Evolutionary conservation across 2,888 invertebrate genomes (phyloP).

Genomic region (Chloromyia formosa): DNA sequence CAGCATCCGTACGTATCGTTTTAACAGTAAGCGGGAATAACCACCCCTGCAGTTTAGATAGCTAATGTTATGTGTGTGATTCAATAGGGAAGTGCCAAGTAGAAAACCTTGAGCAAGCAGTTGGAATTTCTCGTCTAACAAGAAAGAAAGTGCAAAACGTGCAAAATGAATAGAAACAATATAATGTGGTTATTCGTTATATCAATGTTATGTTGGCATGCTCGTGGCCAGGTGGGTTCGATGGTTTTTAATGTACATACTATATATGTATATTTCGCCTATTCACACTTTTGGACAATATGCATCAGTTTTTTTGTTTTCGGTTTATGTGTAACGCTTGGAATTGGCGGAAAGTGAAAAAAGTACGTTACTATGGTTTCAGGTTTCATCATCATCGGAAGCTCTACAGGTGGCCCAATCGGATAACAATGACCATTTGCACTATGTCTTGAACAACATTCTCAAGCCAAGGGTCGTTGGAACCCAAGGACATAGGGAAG

Average conservation of each 20-base stretch:
- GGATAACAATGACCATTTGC: slow-evolving; percentile 52
- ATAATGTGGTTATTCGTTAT: not conserved
- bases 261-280: not conserved
- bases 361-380: slow-evolving; percentile 10
- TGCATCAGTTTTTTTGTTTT: not conserved
- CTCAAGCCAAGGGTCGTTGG: slow-evolving; percentile 54
- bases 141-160: slow-evolving; percentile 5
- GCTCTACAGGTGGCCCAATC: slow-evolving; percentile 47
- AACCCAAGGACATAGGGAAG: slow-evolving; percentile 52
- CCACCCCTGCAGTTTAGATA: slow-evolving; percentile 16
- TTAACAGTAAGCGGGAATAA: slow-evolving; percentile 9
- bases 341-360: not conserved
- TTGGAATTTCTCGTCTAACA: not conserved
- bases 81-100: not conserved
- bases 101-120: not conserved
- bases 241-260: not conserved
- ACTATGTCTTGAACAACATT: slow-evolving; percentile 51
- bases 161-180: slow-evolving; percentile 18
- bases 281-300: not conserved
- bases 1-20: too few relatives aligned
- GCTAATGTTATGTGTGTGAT: not conserved
- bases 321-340: not conserved
- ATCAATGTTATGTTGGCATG: not conserved
- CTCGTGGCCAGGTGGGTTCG: slow-evolving; percentile 30
- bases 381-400: slow-evolving; percentile 28